These are phyloP conservation scores for Pterophyllum scalare DNA, from an alignment of 2,113 vertebrate genomes.

Conservation along the genomic window DNA sequence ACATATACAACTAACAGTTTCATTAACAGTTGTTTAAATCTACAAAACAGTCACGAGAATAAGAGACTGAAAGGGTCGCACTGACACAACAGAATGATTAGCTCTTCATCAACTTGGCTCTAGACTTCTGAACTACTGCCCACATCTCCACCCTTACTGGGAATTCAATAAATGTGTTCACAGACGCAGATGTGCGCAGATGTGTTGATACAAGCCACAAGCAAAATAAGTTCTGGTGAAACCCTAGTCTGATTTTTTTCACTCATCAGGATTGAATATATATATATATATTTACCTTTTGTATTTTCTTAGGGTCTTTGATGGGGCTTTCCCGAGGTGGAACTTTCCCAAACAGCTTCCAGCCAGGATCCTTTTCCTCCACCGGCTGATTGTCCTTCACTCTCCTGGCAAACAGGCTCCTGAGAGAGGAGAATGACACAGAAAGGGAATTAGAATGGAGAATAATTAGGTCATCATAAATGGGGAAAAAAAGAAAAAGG, in stretches of 20 bases:
- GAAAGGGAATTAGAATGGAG: not conserved
- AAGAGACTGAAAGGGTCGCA: not conserved
- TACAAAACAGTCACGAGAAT: not conserved
- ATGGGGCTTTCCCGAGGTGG: slow-evolving; percentile 81
- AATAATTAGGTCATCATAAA: not conserved
- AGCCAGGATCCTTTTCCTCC: slow-evolving; percentile 86
- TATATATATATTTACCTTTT: slow-evolving; percentile 89
- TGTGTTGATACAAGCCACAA: not conserved
- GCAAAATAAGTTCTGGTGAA: not conserved
- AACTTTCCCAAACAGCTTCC: slow-evolving; percentile 92
- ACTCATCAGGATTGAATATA: no score
- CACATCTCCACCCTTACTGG: not conserved
- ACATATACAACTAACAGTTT: not conserved
- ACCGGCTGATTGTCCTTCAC: slow-evolving; percentile 81
- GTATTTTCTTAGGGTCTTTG: slow-evolving; percentile 84
- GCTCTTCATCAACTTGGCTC: not conserved
- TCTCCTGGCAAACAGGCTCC: slow-evolving; percentile 90
- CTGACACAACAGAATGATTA: not conserved
- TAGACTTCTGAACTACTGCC: not conserved
- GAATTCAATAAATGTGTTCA: not conserved
- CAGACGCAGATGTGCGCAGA: no score
- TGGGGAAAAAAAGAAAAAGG: no score
- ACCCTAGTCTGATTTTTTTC: not conserved
- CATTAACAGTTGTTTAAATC: not conserved
- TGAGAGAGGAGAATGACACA: slow-evolving; percentile 61